Evolutionary conservation across 1,140 invertebrate genomes (phyloP), one percentile per base, ranked within the genome.

Genomic region (Macrostomum lignano): DNA sequence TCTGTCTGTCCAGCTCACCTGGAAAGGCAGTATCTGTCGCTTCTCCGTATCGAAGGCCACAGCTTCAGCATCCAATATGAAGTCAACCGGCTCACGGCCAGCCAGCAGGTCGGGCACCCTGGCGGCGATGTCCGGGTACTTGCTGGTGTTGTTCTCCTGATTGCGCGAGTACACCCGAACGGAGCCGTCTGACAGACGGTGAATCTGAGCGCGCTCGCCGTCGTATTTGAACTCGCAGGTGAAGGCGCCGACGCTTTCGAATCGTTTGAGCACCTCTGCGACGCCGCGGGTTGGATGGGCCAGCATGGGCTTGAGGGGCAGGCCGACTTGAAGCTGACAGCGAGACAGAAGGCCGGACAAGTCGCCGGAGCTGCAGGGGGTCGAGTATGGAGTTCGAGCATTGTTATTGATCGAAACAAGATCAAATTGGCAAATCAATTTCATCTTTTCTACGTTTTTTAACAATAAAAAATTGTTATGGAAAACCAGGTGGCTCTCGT

Each of bases 171-270:
- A 98, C 37, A 98, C 76, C 21, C 57, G 67, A 1, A 82, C 63
- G 10, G 4, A 9, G n/a, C 31, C 17, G 25, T 17, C 31, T 21
- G 11, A 24, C 11, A 3, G 9, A 7, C 7, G 5, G 25, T 34
- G 13, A 5, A 81, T 73, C 64, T 96, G 91, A 3, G 82, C 88
- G 48, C 91, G 61, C 64, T 98, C 91, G 3, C 91, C 91, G 57
- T 99, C 91, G 55, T 98, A 98, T 55, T 98, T 98, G 67, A 72
- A 98, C 63, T 98, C 91, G 52, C 86, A 96, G 2, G 86, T 93
- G 47, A 98, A 96, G 11, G 19, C 9, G n/a, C n/a, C n/a, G 42
- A 74, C 60, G 19, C 71, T 68, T 37, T 88, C 81, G 57, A 98
- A 96, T 35, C 81, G 64, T 31, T 70, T 65, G 3, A 96, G 55